Evolutionary conservation across 2,797 vertebrate species (phyloP).

Genomic region (Halcyon chelicuti): DNA sequence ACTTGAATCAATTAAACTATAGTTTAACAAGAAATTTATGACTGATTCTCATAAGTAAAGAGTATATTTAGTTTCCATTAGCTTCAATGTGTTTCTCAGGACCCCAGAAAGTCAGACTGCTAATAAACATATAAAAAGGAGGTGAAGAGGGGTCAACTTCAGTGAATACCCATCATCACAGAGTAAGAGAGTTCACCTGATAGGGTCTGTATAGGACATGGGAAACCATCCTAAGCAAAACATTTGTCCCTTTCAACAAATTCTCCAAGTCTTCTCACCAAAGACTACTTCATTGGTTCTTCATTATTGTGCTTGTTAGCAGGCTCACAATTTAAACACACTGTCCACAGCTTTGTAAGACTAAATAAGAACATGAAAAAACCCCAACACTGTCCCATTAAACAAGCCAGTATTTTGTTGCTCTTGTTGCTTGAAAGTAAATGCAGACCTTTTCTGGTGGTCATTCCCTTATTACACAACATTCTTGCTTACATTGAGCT

Average conservation of each 20-base stretch:
- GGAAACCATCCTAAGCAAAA: too few species aligned
- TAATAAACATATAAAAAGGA: not conserved
- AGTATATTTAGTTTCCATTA: not conserved
- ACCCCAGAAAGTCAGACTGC: not conserved
- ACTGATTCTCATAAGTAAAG: not conserved
- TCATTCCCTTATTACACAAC: not conserved
- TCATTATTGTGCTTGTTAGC: too few species aligned
- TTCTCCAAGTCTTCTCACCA: too few species aligned
- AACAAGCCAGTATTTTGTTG: not conserved
- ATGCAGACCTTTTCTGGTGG: not conserved
- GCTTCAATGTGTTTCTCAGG: not conserved
- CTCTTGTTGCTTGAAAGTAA: not conserved
- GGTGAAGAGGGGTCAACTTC: not conserved
- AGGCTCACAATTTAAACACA: not conserved
- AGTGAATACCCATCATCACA: not conserved
- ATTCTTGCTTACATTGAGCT: not conserved
- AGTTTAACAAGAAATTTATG: not conserved
- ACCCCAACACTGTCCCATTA: not conserved
- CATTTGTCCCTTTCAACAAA: too few species aligned
- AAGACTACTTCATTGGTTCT: too few species aligned
- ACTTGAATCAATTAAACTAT: not conserved
- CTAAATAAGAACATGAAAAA: not conserved
- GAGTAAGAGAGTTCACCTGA: not conserved
- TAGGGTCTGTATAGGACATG: not conserved
- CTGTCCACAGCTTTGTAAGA: not conserved